A percentile compares a stretch with the other conserved stretches of the same genome.
These are phyloP conservation scores for Petaurus breviceps DNA, from an alignment of 2,113 vertebrate genomes.

Conservation along the genomic window DNA sequence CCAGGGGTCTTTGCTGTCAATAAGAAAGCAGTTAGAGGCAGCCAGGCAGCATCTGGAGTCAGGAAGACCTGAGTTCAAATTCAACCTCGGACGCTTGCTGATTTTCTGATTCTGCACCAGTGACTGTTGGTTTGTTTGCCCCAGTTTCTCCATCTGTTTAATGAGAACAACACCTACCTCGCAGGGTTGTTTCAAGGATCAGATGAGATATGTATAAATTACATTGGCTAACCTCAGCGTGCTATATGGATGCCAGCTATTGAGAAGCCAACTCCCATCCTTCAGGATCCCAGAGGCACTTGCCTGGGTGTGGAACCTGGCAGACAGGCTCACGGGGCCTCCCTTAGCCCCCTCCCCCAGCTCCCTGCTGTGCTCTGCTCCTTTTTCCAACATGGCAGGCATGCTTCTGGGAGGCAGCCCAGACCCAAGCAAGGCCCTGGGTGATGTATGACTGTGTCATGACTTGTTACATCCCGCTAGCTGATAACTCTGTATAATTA, in stretches of 20 bases:
- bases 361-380: neutral
- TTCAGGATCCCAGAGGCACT: neutral
- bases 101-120: neutral
- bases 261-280: neutral
- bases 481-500: constrained; percentile 60
- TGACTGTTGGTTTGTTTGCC: neutral
- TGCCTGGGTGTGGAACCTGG: neutral
- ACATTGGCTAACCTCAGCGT: neutral
- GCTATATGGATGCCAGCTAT: neutral
- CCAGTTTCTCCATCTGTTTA: neutral
- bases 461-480: constrained; percentile 46
- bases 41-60: neutral
- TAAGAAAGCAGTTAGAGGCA: neutral
- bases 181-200: neutral
- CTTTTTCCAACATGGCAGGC: neutral
- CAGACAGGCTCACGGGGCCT: neutral
- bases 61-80: neutral
- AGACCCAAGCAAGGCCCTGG: rapidly evolving
- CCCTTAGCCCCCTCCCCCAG: neutral
- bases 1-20: neutral
- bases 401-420: neutral
- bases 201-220: neutral
- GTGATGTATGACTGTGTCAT: constrained; percentile 72
- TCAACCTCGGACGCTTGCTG: neutral
- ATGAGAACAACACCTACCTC: neutral